phyloP scores from a whole-genome alignment of 2,888 invertebrate species.

The Cyclophora punctaria region DNA sequence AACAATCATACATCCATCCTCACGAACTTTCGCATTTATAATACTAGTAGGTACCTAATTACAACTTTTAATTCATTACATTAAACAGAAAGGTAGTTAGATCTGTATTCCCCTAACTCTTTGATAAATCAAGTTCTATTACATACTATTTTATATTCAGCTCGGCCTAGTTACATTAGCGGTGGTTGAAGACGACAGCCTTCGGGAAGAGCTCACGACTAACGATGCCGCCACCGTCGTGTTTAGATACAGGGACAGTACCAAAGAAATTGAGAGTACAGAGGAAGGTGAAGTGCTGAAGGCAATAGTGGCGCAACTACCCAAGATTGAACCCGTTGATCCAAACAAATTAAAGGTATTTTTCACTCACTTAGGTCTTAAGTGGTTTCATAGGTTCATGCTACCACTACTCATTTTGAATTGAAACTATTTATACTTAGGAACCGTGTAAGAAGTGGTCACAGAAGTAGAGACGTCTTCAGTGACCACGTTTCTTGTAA shows the following conservation, averaged over 20 bases:
- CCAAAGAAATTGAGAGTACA: conserved; percentile 36
- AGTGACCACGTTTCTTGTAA: no score
- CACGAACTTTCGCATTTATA: no score
- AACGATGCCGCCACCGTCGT: conserved; percentile 45
- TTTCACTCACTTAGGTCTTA: background rate
- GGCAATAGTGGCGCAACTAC: conserved; percentile 42
- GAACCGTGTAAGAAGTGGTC: no score
- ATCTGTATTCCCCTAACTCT: no score
- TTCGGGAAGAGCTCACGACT: conserved; percentile 34
- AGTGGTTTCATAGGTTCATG: no score
- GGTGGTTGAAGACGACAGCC: conserved; percentile 40
- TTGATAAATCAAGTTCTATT: background rate
- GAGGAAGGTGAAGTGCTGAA: conserved; percentile 47
- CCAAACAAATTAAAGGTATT: conserved; percentile 49
- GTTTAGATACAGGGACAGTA: conserved; percentile 37
- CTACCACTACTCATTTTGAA: no score
- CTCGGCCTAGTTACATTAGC: conserved; percentile 45
- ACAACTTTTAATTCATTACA: no score
- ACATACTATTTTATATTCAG: conserved; percentile 26
- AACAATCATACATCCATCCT: no score
- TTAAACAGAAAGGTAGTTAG: no score
- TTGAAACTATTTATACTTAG: no score
- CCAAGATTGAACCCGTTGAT: conserved; percentile 39
- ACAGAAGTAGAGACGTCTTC: no score
- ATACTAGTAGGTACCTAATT: no score